These are phyloP conservation scores for Clarias fuscus DNA, from an alignment of 2,797 vertebrate species.

Conservation along the genomic window DNA sequence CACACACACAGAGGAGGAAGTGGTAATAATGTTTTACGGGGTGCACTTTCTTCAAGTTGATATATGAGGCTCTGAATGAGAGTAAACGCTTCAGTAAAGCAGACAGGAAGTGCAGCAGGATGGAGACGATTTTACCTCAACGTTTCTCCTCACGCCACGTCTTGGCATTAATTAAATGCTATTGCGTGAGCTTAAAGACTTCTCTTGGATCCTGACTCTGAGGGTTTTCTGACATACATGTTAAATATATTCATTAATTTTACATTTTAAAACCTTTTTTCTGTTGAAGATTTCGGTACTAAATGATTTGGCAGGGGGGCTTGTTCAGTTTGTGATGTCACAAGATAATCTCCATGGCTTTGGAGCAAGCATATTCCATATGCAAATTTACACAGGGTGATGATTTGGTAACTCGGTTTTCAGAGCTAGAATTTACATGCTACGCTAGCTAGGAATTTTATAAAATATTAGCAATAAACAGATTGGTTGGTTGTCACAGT, in stretches of 20 bases:
- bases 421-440: too few species aligned
- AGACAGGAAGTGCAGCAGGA: slow-evolving; percentile 24
- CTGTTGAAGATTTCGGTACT: not conserved
- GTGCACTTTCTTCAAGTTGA: slow-evolving; percentile 39
- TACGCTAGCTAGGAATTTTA: not conserved
- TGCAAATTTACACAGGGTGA: not conserved
- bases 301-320: not conserved
- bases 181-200: not conserved
- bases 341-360: not conserved
- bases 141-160: not conserved
- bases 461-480: too few species aligned
- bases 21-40: slow-evolving; percentile 55
- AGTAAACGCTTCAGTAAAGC: slow-evolving; percentile 22
- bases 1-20: slow-evolving; percentile 46
- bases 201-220: not conserved
- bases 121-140: not conserved
- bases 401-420: not conserved
- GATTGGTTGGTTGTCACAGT: not conserved
- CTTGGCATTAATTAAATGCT: not conserved
- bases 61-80: slow-evolving; percentile 47
- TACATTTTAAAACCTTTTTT: not conserved
- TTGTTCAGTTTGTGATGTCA: not conserved
- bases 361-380: not conserved
- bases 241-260: not conserved
- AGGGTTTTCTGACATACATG: not conserved